A percentile compares a stretch with the other conserved stretches of the same genome.
Conservation (phyloP, 2,888 invertebrate genomes). For the Phalera bucephala region DNA sequence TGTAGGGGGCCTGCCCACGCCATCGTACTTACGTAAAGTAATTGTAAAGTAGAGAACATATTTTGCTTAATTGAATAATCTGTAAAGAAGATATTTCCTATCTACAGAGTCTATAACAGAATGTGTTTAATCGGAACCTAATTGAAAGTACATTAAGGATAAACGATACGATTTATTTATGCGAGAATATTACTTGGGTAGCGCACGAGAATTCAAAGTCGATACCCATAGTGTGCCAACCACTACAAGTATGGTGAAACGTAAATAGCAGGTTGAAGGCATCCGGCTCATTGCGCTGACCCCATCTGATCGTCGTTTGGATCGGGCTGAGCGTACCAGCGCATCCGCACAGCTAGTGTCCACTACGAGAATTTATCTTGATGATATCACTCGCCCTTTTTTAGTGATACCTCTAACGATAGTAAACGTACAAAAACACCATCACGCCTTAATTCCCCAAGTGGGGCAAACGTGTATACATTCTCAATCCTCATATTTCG, state of each 20-base stretch:
- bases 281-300: conserved; percentile 82
- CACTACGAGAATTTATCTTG: conserved; percentile 30
- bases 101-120: too few species aligned
- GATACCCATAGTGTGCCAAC: conserved; percentile 76
- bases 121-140: too few species aligned
- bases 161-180: conserved; percentile 30
- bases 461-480: too few species aligned
- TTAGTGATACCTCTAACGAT: conserved; percentile 8
- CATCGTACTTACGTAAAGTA: too few species aligned
- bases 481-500: too few species aligned
- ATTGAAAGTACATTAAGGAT: conserved; percentile 7
- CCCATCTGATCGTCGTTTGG: conserved; percentile 76
- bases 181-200: conserved; percentile 34
- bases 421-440: too few species aligned
- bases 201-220: conserved; percentile 59
- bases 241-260: conserved; percentile 76
- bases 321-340: conserved; percentile 52
- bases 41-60: too few species aligned
- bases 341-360: conserved; percentile 53
- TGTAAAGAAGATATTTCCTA: too few species aligned
- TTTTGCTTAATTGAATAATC: too few species aligned
- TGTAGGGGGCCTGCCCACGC: too few species aligned
- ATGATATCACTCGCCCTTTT: conserved; percentile 15
- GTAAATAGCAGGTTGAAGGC: conserved; percentile 79
- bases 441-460: too few species aligned